These are phyloP conservation scores for Flexamia atlantica DNA, from an alignment of 2,888 invertebrate genomes.

Conservation along the genomic window DNA sequence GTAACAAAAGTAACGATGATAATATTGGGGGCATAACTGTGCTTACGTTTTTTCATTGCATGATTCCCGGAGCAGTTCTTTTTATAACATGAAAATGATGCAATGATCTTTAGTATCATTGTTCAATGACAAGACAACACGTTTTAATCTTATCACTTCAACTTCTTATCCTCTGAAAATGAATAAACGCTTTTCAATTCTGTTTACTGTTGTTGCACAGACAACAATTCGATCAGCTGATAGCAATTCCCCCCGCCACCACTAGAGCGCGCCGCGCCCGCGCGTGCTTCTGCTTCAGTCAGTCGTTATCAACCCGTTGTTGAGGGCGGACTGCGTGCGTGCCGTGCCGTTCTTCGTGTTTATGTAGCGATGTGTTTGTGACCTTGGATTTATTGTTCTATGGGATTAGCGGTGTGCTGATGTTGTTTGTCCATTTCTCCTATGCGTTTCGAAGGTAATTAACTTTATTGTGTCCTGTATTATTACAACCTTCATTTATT, in stretches of 20 bases:
- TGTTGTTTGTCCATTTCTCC: not conserved
- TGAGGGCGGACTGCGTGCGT: not conserved
- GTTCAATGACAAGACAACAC: too few relatives aligned
- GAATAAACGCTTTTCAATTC: not conserved
- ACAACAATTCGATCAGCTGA: slow-evolving; percentile 24
- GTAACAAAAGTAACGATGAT: too few relatives aligned
- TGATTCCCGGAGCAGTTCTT: too few relatives aligned
- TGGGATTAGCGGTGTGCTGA: not conserved
- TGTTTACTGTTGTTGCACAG: not conserved
- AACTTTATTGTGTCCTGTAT: too few relatives aligned
- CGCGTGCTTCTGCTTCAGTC: not conserved
- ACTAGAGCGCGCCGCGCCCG: not conserved
- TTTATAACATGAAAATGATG: too few relatives aligned
- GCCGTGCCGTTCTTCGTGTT: not conserved
- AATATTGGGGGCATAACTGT: too few relatives aligned
- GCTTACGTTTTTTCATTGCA: too few relatives aligned
- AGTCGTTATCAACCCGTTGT: slow-evolving; percentile 24
- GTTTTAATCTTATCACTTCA: too few relatives aligned
- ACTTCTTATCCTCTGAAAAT: too few relatives aligned
- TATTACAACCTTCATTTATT: too few relatives aligned
- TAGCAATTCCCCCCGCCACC: not conserved
- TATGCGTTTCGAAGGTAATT: slow-evolving; percentile 17
- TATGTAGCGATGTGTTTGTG: not conserved
- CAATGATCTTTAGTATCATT: too few relatives aligned
- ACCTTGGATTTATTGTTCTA: not conserved